Evolutionary conservation across 1,140 invertebrate species (phyloP).

Genomic region (Anagrus nilaparvatae): DNA sequence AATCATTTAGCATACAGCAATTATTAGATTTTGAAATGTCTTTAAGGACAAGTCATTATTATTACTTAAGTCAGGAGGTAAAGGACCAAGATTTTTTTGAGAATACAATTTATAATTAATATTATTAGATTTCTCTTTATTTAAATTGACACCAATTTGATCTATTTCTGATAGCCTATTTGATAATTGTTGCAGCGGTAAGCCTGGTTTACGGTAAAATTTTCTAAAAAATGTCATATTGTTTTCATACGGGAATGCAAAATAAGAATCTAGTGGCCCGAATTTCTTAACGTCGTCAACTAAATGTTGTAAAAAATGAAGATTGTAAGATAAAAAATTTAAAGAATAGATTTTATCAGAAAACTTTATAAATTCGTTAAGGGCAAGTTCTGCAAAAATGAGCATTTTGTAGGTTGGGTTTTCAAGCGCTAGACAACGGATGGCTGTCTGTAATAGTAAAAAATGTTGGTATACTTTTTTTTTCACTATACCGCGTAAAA

Average conservation of each 20-base stretch:
- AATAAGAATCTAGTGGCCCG: conserved; percentile 15
- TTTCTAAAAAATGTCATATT: conserved; percentile 18
- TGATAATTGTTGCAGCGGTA: conserved; percentile 17
- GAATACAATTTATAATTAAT: too few species aligned
- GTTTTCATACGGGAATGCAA: conserved; percentile 17
- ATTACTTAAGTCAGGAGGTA: too few species aligned
- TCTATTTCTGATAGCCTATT: conserved; percentile 8
- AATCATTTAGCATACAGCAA: too few species aligned
- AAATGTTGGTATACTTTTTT: too few species aligned
- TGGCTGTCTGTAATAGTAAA: conserved; percentile 10
- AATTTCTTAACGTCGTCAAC: conserved; percentile 12
- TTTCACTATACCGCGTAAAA: too few species aligned
- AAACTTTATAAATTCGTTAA: conserved; percentile 9
- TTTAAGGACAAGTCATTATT: too few species aligned
- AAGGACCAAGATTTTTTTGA: too few species aligned
- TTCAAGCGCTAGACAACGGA: conserved; percentile 9
- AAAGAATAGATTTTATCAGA: conserved; percentile 9
- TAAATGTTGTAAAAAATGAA: conserved; percentile 16
- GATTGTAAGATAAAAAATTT: conserved; percentile 16
- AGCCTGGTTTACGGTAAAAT: conserved; percentile 10
- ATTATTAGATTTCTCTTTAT: too few species aligned
- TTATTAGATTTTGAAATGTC: too few species aligned
- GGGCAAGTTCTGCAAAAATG: not conserved
- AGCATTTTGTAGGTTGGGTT: not conserved
- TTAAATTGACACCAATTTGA: too few species aligned